Evolutionary conservation across 2,888 invertebrate species (phyloP), one percentile per base, ranked within the genome.

Genomic region (Agonopterix subpropinquella): DNA sequence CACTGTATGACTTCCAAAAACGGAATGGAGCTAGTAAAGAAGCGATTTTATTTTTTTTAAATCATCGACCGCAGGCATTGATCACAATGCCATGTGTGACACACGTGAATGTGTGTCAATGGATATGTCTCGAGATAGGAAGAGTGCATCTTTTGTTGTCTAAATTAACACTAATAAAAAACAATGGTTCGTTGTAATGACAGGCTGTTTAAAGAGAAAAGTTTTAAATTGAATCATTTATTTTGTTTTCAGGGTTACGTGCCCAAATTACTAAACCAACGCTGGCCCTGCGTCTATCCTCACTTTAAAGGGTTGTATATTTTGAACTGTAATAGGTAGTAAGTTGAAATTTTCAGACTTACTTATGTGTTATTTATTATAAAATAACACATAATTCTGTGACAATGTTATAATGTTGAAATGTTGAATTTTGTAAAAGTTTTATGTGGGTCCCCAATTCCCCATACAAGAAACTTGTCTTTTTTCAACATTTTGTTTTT

Each of bases 71-170:
- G 48, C 54, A 35, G 54, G 57, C 60, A 57, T 48, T 56, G 59
- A 62, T 67, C 62, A 79, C 80, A 80, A 82, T 77, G 77, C 64
- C 64, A 61, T 57, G 10, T 59, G 70, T 52, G 56, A 66, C 65
- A 77, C 71, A 72, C 57, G 71, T 2, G 50, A 67, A 85, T 77
- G 73, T 85, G 54, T 75, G 87, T 85, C 82, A 82, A 64, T 62
- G 62, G 82, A 78, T 65, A 65, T 62, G 70, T 84, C 77, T 59
- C 52, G 56, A 76, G 83, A 83, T 42, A 11, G 8, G 11, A 11
- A 11, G 11, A 42, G 39, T 82, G 75, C 72, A 73, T 73, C 67
- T 67, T 74, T 80, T 70, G 64, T 42, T 67, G 48, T 53, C 55
- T 46, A 11, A 11, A 42, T 11, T 39, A 53, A 65, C 65, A 49